Base-by-base conservation (phyloP, 2,888 invertebrate genomes). In the Eilema depressum region DNA sequence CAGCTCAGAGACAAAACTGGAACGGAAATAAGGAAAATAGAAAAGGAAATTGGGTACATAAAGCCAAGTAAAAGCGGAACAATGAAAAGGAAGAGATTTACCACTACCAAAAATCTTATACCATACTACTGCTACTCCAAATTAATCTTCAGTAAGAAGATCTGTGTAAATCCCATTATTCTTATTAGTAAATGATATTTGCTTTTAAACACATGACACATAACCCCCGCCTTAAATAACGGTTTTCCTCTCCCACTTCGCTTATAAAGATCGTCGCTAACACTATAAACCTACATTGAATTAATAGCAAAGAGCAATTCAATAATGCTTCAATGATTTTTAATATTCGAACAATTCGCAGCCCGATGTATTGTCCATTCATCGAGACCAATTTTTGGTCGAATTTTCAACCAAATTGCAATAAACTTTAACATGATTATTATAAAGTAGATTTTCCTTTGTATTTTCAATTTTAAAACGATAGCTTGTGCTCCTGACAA, bases 321-420 rank as follows among this genome's bases (percentile, higher is more conserved):
- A 89, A 92, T 92, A 91, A 92, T 92, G 93, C 93, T 93, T 85
- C 87, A 91, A 90, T 91, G 93, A 92, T 91, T 94, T 94, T 93
- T 93, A 93, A 94, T 94, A 93, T 93, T 92, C 92, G 89, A 87
- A 89, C 91, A 88, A 91, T 92, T 88, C 89, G 85, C 87, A 82
- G 83, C 85, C 73, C 87, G 82, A 88, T 87, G 89, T 88, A 91
- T 92, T 92, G 91, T 91, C 88, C 90, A 88, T 89, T 89, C 84
- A 85, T 79, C 82, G 85, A 81, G 72, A 86, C 83, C 86, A 86
- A 88, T 92, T 91, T 91, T 89, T 79, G 88, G 85, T 79, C 57
- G 66, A 74, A 76, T 73, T 59, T 60, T 57, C 66, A 25, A 68
- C 63, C 56, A 70, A 73, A 0, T 37, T 30, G 72, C 66, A 67